Conservation (phyloP, 2,888 invertebrate genomes). For the Tipula confusa region DNA sequence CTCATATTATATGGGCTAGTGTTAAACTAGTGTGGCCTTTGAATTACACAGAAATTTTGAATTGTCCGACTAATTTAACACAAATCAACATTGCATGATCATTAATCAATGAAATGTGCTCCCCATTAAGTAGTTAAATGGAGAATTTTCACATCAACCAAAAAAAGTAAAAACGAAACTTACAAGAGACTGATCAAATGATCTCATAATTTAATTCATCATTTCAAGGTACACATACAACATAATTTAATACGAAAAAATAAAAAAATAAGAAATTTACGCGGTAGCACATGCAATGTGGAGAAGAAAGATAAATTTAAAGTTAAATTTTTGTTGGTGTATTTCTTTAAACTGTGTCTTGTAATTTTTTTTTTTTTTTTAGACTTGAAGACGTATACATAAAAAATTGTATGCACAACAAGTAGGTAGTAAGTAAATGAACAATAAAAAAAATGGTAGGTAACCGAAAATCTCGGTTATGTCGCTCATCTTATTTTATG, state of each 20-base stretch:
- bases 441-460: background rate
- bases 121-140: background rate
- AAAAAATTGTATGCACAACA: conserved; percentile 3
- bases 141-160: background rate
- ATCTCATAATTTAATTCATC: background rate
- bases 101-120: background rate
- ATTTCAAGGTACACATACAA: background rate
- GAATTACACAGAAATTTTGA: background rate
- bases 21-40: background rate
- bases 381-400: background rate
- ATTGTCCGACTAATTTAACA: background rate
- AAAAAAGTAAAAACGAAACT: background rate
- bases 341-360: background rate
- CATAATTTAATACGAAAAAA: background rate
- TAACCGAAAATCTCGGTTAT: background rate
- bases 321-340: background rate
- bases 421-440: background rate
- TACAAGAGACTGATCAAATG: background rate
- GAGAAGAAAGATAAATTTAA: background rate
- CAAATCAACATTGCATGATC: background rate
- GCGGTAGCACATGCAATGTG: conserved; percentile 25
- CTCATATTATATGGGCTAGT: background rate
- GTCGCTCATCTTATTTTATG: background rate
- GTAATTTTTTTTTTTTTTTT: background rate
- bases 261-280: background rate